Conservation (phyloP, 2,797 vertebrate genomes). For the Eremophila alpestris region DNA sequence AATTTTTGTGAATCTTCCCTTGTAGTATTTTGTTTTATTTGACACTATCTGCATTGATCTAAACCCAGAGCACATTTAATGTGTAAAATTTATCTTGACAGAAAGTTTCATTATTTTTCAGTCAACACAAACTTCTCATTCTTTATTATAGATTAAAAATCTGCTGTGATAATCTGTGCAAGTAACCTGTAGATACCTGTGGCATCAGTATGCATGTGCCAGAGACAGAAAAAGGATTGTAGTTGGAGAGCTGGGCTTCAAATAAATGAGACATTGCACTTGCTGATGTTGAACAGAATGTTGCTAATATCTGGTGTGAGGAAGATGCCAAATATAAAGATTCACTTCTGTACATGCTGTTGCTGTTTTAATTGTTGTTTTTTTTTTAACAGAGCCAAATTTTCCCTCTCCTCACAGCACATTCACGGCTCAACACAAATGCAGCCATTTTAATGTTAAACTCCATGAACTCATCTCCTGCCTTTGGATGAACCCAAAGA, state of each 20-base stretch:
- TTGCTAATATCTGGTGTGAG: not conserved
- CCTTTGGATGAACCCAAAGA: not conserved
- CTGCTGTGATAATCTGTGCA: constrained; percentile 25
- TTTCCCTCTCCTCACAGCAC: not conserved
- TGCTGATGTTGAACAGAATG: not conserved
- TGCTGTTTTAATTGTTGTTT: not conserved
- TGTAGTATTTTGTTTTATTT: constrained; percentile 84
- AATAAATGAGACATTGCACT: constrained; percentile 24
- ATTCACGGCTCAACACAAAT: not conserved
- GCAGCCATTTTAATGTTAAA: not conserved
- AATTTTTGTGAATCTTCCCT: constrained; percentile 89
- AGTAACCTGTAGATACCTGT: constrained; percentile 48
- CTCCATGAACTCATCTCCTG: not conserved
- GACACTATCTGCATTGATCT: constrained; percentile 86
- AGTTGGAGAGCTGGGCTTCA: constrained; percentile 9
- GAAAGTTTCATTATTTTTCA: constrained; percentile 85
- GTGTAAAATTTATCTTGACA: constrained; percentile 85
- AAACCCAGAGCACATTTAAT: constrained; percentile 83
- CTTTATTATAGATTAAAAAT: constrained; percentile 72
- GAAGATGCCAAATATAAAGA: not conserved
- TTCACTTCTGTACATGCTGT: not conserved
- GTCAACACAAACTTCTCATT: constrained; percentile 76
- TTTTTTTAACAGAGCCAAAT: not conserved
- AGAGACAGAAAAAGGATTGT: not conserved
- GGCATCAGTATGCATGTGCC: not conserved